These are phyloP conservation scores for Hydrolagus colliei DNA, from an alignment of 2,797 vertebrate species.

Conservation along the genomic window DNA sequence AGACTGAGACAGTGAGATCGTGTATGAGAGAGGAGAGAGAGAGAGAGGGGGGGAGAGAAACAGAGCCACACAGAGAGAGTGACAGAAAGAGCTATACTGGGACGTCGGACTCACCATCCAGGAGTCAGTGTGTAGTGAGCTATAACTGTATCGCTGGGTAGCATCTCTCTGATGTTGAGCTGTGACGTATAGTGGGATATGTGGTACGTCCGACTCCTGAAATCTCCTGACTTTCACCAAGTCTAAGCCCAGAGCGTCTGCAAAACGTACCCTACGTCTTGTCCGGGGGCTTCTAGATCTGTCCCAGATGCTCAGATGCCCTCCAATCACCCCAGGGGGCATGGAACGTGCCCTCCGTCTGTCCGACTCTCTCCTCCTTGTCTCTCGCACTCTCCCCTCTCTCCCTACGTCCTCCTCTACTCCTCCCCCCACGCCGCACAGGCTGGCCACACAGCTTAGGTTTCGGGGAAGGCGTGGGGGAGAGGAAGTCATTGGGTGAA, in stretches of 20 bases:
- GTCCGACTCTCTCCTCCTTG: not conserved
- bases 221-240: not conserved
- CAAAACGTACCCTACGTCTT: slow-evolving; percentile 18
- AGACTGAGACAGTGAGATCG: not conserved
- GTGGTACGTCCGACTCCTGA: not conserved
- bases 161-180: not conserved
- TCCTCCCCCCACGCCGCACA: slow-evolving; percentile 49
- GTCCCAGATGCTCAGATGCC: not conserved
- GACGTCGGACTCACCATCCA: no score
- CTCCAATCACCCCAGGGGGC: not conserved
- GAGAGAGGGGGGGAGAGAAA: not conserved
- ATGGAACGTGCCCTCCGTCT: slow-evolving; percentile 17
- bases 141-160: not conserved
- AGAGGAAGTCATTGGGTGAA: slow-evolving; percentile 40
- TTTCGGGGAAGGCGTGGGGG: slow-evolving; percentile 79
- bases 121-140: no score
- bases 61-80: no score
- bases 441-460: slow-evolving; percentile 83
- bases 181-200: not conserved
- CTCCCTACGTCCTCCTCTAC: not conserved
- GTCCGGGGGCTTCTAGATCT: not conserved
- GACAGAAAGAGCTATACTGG: no score
- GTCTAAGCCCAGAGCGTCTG: slow-evolving; percentile 30
- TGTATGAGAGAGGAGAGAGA: not conserved
- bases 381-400: not conserved